phyloP scores from a whole-genome alignment of 1,140 invertebrate genomes.

The Oreohelix idahoensis region DNA sequence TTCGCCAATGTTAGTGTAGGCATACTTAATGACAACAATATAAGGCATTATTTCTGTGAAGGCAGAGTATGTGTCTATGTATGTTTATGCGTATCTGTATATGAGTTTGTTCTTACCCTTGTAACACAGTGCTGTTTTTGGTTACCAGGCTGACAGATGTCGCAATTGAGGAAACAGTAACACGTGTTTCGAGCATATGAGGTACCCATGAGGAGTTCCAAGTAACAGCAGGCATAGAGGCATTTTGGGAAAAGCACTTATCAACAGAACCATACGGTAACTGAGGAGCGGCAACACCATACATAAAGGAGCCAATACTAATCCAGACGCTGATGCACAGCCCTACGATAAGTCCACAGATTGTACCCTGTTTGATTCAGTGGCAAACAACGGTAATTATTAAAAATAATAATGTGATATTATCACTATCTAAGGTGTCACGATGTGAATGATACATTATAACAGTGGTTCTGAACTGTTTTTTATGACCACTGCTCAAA shows the following conservation, averaged over 20 bases:
- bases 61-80: no score
- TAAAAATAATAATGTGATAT: no score
- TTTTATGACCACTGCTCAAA: no score
- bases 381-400: background rate
- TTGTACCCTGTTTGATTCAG: constrained; percentile 20
- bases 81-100: no score
- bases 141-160: background rate
- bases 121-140: background rate
- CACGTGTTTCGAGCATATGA: background rate
- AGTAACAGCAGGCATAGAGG: background rate
- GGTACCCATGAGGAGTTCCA: background rate
- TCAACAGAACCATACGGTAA: constrained; percentile 29
- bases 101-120: no score
- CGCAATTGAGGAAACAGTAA: background rate
- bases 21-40: no score
- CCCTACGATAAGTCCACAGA: constrained; percentile 27
- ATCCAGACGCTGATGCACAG: constrained; percentile 42
- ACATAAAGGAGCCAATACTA: constrained; percentile 39
- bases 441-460: no score
- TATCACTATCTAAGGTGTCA: no score
- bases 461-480: no score
- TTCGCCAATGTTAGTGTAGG: no score
- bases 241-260: constrained; percentile 16
- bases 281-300: constrained; percentile 21
- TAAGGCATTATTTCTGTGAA: no score